phyloP scores from a whole-genome alignment of 1,140 invertebrate genomes.

The Aradophagus sp. region DNA sequence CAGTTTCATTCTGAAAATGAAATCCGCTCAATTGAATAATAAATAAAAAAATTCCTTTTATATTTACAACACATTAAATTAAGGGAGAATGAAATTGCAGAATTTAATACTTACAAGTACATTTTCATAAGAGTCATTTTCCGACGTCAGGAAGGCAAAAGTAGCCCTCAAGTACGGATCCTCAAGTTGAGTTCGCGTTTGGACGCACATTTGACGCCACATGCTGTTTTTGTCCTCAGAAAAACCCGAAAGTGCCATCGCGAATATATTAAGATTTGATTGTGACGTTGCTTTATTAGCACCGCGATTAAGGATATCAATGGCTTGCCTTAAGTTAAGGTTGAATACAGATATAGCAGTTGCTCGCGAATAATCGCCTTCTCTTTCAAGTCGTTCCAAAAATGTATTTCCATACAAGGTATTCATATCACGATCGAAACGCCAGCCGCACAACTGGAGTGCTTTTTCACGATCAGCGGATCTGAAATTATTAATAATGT shows the following conservation, averaged over 20 bases:
- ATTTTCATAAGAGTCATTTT: conserved; percentile 85
- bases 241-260: conserved; percentile 93
- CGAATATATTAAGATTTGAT: conserved; percentile 80
- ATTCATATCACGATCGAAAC: conserved; percentile 80
- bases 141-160: conserved; percentile 92
- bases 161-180: conserved; percentile 94
- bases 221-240: conserved; percentile 87
- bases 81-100: no score
- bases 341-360: conserved; percentile 94
- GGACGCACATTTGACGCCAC: conserved; percentile 87
- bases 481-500: conserved; percentile 70
- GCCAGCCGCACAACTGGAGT: conserved; percentile 91
- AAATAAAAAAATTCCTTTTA: no score
- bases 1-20: conserved; percentile 81
- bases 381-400: conserved; percentile 78
- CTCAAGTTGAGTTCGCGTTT: conserved; percentile 81
- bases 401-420: conserved; percentile 73
- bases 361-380: conserved; percentile 84
- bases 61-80: no score
- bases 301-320: conserved; percentile 87
- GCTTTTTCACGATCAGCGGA: conserved; percentile 86
- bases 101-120: conserved; percentile 82
- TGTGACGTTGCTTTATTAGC: conserved; percentile 70
- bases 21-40: no score
- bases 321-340: conserved; percentile 86